Evolutionary conservation across 2,797 vertebrate species (phyloP).

Genomic region (Hapalemur alaotrensis): DNA sequence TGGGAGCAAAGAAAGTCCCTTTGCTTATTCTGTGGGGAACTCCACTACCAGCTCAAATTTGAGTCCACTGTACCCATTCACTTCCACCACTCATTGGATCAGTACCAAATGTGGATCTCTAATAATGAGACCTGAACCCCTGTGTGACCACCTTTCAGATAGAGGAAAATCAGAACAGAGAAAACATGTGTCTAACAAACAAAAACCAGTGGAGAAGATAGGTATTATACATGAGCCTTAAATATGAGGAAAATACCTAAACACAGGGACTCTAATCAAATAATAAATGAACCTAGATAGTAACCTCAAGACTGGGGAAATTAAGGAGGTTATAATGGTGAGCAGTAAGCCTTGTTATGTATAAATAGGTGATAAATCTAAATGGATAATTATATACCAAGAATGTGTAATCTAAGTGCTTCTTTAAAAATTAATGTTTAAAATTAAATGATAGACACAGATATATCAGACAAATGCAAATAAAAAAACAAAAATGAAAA

Average conservation of each 20-base stretch:
- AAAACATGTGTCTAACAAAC: not conserved
- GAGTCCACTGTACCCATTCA: not conserved
- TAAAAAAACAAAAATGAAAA: not conserved
- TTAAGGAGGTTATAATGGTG: not conserved
- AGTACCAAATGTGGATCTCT: not conserved
- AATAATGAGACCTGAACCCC: not conserved
- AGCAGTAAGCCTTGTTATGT: not conserved
- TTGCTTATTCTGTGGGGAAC: not conserved
- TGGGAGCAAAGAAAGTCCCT: not conserved
- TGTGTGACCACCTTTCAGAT: not conserved
- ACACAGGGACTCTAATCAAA: not conserved
- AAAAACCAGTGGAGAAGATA: not conserved
- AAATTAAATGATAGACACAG: not conserved
- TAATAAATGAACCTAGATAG: not conserved
- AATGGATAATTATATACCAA: not conserved
- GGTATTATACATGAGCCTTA: not conserved
- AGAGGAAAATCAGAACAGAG: not conserved
- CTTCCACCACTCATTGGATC: not conserved
- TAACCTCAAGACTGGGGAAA: not conserved
- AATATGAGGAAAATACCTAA: not conserved
- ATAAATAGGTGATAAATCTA: not conserved
- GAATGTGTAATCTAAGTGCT: not conserved
- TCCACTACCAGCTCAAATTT: not conserved
- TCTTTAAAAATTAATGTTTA: not conserved
- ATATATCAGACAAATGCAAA: not conserved